A percentile compares a stretch with the other conserved stretches of the same genome.
phyloP scores from a whole-genome alignment of 1,140 invertebrate species.

The Trichogramma pretiosum region DNA sequence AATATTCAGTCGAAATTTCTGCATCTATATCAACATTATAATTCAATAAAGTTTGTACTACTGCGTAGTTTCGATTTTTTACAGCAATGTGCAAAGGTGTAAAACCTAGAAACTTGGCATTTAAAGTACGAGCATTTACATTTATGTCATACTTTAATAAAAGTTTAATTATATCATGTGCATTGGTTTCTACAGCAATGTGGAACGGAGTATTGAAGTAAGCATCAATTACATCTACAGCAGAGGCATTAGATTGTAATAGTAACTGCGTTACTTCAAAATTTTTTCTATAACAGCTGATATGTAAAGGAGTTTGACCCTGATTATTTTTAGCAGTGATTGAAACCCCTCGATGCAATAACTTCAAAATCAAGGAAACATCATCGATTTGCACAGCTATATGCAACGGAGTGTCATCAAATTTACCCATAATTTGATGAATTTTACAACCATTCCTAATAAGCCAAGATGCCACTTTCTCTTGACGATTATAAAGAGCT shows the following conservation, averaged over 20 bases:
- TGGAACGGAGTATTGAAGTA: constrained; percentile 1
- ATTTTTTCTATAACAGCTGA: not conserved
- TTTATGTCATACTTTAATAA: not conserved
- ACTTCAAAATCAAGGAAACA: not conserved
- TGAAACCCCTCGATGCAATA: constrained; percentile 1
- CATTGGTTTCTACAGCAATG: constrained; percentile 6
- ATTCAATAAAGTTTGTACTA: not conserved
- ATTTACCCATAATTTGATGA: not conserved
- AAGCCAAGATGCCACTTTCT: constrained; percentile 5
- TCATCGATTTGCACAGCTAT: constrained; percentile 1
- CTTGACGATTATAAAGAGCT: not conserved
- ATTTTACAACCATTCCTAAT: not conserved
- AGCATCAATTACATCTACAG: not conserved
- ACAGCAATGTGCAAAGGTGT: constrained; percentile 7
- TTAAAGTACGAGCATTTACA: constrained; percentile 1
- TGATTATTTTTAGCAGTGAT: not conserved
- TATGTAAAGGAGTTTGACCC: constrained; percentile 3
- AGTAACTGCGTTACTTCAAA: not conserved
- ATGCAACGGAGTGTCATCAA: not conserved
- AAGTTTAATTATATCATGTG: not conserved
- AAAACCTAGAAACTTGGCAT: not conserved
- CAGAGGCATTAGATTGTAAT: not conserved
- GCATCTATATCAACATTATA: not conserved
- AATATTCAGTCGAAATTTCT: not conserved
- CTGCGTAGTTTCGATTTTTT: not conserved